phyloP scores from a whole-genome alignment of 53 echinoderm and acorn worm species.

The Paracentrotus lividus region DNA sequence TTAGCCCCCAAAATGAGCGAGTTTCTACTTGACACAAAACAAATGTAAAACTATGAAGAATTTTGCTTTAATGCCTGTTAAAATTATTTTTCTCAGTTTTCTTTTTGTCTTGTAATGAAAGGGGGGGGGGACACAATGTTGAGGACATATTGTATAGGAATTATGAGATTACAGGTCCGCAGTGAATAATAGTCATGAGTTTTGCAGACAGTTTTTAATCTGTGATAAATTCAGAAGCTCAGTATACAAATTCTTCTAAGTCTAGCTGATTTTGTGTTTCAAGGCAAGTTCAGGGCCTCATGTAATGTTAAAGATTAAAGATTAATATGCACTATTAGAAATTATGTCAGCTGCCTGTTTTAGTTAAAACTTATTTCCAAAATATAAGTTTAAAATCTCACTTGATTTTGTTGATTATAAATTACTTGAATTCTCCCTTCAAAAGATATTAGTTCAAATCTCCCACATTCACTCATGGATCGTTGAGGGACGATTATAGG shows the following conservation, averaged over 20 bases:
- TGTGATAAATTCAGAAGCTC: background rate
- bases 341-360: background rate
- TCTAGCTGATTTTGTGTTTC: background rate
- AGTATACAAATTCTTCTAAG: background rate
- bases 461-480: background rate
- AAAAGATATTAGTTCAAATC: background rate
- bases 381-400: background rate
- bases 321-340: background rate
- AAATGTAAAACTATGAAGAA: too few relatives aligned
- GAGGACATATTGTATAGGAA: too few relatives aligned
- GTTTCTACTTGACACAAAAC: too few relatives aligned
- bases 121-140: too few relatives aligned
- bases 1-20: too few relatives aligned
- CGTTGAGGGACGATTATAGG: background rate
- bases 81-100: too few relatives aligned
- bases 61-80: too few relatives aligned
- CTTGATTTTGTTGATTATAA: background rate
- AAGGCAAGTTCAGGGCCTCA: background rate
- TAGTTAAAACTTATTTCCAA: background rate
- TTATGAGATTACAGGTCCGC: too few relatives aligned
- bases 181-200: background rate
- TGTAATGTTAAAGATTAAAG: background rate
- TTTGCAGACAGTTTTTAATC: background rate
- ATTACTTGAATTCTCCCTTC: background rate
- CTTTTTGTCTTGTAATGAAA: too few relatives aligned